phyloP scores from a whole-genome alignment of 2,888 invertebrate species.

The Epinotia brunnichana region DNA sequence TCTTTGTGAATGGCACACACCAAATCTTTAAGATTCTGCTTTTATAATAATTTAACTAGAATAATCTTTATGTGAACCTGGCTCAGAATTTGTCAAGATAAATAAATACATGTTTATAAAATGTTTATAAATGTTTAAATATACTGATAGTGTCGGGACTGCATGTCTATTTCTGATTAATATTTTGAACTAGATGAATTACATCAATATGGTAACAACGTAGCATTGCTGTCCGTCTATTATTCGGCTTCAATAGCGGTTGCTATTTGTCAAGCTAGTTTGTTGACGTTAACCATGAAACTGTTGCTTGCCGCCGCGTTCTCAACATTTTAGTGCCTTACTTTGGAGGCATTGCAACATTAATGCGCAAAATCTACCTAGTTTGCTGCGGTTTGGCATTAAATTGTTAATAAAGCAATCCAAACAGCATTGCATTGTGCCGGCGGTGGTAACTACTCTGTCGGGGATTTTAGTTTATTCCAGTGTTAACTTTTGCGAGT shows the following conservation, averaged over 20 bases:
- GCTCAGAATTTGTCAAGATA: too few species aligned
- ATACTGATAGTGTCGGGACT: not conserved
- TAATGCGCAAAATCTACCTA: slow-evolving; percentile 39
- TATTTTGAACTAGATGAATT: not conserved
- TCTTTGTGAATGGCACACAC: too few species aligned
- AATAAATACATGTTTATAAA: too few species aligned
- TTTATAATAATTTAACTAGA: too few species aligned
- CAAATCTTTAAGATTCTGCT: too few species aligned
- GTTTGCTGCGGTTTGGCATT: slow-evolving; percentile 31
- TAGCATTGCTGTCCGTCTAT: not conserved
- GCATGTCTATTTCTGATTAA: not conserved
- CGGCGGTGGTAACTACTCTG: slow-evolving; percentile 29
- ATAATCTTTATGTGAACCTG: too few species aligned
- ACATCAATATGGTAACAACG: not conserved
- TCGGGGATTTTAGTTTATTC: slow-evolving; percentile 31
- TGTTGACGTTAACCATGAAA: slow-evolving; percentile 12
- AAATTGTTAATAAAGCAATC: slow-evolving; percentile 42
- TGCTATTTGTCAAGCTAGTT: slow-evolving; percentile 5
- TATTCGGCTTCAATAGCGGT: slow-evolving; percentile 10
- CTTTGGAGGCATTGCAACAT: slow-evolving; percentile 33
- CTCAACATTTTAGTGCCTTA: slow-evolving; percentile 27
- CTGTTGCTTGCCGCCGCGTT: slow-evolving; percentile 32
- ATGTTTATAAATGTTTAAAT: too few species aligned
- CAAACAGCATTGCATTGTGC: slow-evolving; percentile 41
- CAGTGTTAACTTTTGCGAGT: not conserved